A percentile compares a stretch with the other conserved stretches of the same genome.
These are phyloP conservation scores for Tethea ocularis DNA, from an alignment of 2,888 invertebrate species.

Conservation along the genomic window DNA sequence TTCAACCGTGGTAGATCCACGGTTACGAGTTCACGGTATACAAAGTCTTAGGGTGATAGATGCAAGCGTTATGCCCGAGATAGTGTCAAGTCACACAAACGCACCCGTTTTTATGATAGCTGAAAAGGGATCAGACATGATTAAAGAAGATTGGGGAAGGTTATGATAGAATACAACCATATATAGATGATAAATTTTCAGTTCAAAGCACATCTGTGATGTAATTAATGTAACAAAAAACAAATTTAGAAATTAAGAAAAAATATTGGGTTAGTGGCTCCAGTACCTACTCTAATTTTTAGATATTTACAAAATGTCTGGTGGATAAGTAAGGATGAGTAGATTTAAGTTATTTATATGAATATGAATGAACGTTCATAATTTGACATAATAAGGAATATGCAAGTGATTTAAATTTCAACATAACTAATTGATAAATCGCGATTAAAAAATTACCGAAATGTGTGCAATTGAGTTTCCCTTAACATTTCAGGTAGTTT, in stretches of 20 bases:
- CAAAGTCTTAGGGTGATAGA: conserved; percentile 88
- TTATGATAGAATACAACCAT: conserved; percentile 24
- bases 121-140: conserved; percentile 89
- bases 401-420: too few relatives aligned
- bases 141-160: conserved; percentile 82
- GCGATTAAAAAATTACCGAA: too few relatives aligned
- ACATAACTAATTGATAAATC: too few relatives aligned
- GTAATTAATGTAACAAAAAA: conserved; percentile 20
- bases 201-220: conserved; percentile 40
- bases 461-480: too few relatives aligned
- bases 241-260: neutral
- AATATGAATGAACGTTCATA: too few relatives aligned
- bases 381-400: too few relatives aligned
- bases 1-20: conserved; percentile 86
- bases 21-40: conserved; percentile 86
- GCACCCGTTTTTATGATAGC: conserved; percentile 92
- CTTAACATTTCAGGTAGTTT: too few relatives aligned
- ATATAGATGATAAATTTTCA: conserved; percentile 4
- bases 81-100: conserved; percentile 90
- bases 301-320: neutral
- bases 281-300: conserved; percentile 5
- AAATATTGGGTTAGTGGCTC: neutral
- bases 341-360: too few relatives aligned
- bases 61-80: conserved; percentile 91
- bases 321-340: too few relatives aligned